Evolutionary conservation across 2,797 vertebrate species (phyloP).

Genomic region (Microchirus variegatus): DNA sequence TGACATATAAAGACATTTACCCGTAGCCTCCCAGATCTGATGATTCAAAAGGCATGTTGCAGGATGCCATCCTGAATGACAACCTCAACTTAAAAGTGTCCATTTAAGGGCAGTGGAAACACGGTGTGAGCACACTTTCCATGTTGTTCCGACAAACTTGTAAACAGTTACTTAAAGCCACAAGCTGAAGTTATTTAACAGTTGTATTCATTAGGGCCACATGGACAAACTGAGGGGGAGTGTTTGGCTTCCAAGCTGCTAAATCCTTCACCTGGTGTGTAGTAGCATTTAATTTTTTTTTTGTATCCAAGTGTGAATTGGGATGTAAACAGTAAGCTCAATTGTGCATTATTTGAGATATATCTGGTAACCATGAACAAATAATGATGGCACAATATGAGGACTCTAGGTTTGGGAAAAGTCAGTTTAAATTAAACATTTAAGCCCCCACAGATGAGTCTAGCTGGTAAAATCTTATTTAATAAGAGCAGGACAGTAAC

Average conservation of each 20-base stretch:
- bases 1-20: neutral
- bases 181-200: neutral
- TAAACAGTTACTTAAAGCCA: neutral
- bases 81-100: neutral
- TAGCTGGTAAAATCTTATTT: no score
- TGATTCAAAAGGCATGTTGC: neutral
- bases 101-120: neutral
- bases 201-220: neutral
- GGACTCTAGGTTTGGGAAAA: no score
- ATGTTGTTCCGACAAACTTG: neutral
- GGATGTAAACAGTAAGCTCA: no score
- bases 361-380: no score
- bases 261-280: neutral
- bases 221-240: neutral
- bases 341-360: no score
- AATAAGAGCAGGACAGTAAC: no score
- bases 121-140: neutral
- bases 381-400: no score
- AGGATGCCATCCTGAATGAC: constrained; percentile 1
- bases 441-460: no score
- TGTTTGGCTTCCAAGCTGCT: neutral
- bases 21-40: constrained; percentile 6
- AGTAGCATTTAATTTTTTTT: no score
- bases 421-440: no score
- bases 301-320: no score